These are phyloP conservation scores for Eudemis profundana DNA, from an alignment of 2,888 invertebrate genomes.

Conservation along the genomic window DNA sequence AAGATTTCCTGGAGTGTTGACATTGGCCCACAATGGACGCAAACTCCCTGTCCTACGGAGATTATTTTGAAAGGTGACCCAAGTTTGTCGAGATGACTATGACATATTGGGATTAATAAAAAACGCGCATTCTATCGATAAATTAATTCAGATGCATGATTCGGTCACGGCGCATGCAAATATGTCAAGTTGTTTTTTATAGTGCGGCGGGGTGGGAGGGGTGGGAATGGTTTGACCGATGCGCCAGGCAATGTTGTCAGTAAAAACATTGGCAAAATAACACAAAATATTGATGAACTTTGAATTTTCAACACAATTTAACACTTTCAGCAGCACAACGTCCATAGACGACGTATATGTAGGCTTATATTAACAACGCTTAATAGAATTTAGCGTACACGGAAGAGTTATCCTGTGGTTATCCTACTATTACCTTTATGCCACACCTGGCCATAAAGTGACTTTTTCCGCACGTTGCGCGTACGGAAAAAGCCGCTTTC, in stretches of 20 bases:
- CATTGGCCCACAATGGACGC: conserved; percentile 73
- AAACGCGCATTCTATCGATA: conserved; percentile 52
- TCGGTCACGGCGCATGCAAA: conserved; percentile 30
- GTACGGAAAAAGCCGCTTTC: too few relatives aligned
- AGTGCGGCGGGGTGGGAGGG: not conserved
- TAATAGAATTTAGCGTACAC: too few relatives aligned
- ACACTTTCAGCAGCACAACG: too few relatives aligned
- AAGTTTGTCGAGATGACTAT: conserved; percentile 76
- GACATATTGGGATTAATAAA: conserved; percentile 58
- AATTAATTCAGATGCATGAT: conserved; percentile 49
- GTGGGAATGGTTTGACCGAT: not conserved
- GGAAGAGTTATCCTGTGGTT: too few relatives aligned
- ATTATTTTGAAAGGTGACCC: conserved; percentile 74
- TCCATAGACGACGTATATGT: too few relatives aligned
- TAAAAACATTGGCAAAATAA: too few relatives aligned
- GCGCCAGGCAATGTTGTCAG: not conserved
- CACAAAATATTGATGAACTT: too few relatives aligned
- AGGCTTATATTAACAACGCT: too few relatives aligned
- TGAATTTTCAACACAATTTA: too few relatives aligned
- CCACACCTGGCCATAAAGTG: too few relatives aligned
- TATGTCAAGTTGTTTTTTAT: conserved; percentile 2
- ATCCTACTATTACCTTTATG: too few relatives aligned
- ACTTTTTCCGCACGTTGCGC: too few relatives aligned
- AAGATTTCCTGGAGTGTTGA: conserved; percentile 76
- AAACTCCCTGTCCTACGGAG: conserved; percentile 72